Evolutionary conservation across 2,113 vertebrate species (phyloP).

Genomic region (Chascanopsetta lugubris): DNA sequence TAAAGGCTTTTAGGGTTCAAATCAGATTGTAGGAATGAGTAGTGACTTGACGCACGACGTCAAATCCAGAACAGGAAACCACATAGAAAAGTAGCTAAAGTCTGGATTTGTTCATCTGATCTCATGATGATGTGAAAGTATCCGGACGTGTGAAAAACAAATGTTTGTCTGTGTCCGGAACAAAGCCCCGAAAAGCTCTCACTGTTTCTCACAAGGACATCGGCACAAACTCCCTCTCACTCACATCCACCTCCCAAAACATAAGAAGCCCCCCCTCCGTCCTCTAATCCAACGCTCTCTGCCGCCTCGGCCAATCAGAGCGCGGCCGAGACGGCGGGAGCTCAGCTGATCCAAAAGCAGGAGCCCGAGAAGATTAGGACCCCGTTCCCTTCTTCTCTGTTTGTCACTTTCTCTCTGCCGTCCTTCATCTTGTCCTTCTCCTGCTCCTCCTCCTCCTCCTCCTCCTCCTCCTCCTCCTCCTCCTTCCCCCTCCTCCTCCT

Average conservation of each 20-base stretch:
- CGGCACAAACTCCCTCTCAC: conserved; percentile 20
- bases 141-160: not conserved
- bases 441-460: too few species aligned
- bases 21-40: too few species aligned
- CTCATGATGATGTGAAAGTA: too few species aligned
- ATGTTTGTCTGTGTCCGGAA: not conserved
- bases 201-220: conserved; percentile 17
- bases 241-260: conserved; percentile 12
- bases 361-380: conserved; percentile 69
- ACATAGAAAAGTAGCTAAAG: too few species aligned
- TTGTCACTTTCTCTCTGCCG: conserved; percentile 33
- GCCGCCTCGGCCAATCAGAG: conserved; percentile 50
- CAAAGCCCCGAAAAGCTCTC: conserved; percentile 8
- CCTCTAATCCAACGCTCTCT: conserved; percentile 51
- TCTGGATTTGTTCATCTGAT: too few species aligned
- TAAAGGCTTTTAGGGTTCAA: too few species aligned
- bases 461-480: conserved; percentile 14
- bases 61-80: too few species aligned
- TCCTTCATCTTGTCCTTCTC: conserved; percentile 51
- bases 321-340: conserved; percentile 42
- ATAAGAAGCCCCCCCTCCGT: conserved; percentile 38
- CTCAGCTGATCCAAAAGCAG: conserved; percentile 52
- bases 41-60: too few species aligned
- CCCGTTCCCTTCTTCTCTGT: conserved; percentile 45
- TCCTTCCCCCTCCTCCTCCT: conserved; percentile 18